Base-by-base conservation (phyloP, 2,797 vertebrate species). In the Hippocampus kuda region DNA sequence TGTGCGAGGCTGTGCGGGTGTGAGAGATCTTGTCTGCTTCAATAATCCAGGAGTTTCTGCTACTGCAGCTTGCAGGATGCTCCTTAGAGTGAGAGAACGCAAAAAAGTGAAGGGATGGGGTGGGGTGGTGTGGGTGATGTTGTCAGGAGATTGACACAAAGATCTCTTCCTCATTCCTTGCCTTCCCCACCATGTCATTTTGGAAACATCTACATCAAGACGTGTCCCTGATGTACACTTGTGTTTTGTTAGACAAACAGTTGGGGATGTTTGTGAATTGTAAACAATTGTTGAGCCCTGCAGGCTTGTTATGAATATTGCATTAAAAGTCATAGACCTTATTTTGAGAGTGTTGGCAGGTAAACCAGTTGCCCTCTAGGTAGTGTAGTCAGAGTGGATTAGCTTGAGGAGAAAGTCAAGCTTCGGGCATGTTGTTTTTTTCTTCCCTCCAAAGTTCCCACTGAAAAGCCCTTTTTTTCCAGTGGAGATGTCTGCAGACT, bases 11-110 rank as follows among this genome's bases (percentile, higher is more conserved):
- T 70, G 70, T 76, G 74, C 60, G 73, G 44, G 61, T 83, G 77
- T 81, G 81, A 83, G 77, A 78, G 72, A 77, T 78, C 86, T 83
- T 84, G 81, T 84, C 84, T 75, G 72, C 82, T 83, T 88, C 82
- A 89, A 88, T 89, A 88, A 89, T 89, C 87, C 78, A 89, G 75
- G 51, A 77, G 77, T 70, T 83, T 83, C 81, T 83, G 83, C 76
- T 70, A 42, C 77, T 70, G 78, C 73, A 69, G 81, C 71, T 84
- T 70, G 69, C 77, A 71, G 77, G 82, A 74, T 75, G 70, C 83
- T 85, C 59, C 13, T 70, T 72, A 69, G 60, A 53, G 57, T 13
- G 63, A 59, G 42, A 54, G 53, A 26, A 30, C 51, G 61, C 61
- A 27, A 38, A 13, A 48, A 65, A 42, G 64, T 38, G 57, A 30